Evolutionary conservation across 2,888 invertebrate genomes (phyloP), one percentile per base, ranked within the genome.

Genomic region (Seira ritae): DNA sequence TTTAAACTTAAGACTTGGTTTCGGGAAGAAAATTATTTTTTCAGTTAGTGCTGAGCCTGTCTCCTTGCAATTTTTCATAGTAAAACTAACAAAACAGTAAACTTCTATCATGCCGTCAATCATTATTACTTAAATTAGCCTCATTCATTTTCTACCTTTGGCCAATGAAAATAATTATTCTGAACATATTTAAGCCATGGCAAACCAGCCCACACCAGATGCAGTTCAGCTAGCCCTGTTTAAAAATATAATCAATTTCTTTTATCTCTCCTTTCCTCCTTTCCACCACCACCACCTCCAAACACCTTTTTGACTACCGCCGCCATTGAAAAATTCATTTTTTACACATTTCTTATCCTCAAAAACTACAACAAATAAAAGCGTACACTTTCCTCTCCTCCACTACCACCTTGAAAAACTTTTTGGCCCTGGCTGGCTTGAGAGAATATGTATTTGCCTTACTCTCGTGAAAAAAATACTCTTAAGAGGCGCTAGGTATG

Each of bases 31-130:
- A n/a, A n/a, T n/a, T n/a, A n/a, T n/a, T n/a, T n/a, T n/a, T n/a
- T n/a, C n/a, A n/a, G n/a, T n/a, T n/a, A n/a, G n/a, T n/a, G n/a
- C n/a, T n/a, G n/a, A n/a, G n/a, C n/a, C n/a, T n/a, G n/a, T n/a
- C n/a, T n/a, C n/a, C n/a, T n/a, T n/a, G n/a, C n/a, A n/a, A n/a
- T n/a, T n/a, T n/a, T n/a, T n/a, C n/a, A n/a, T n/a, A n/a, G 60
- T 60, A 6, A 60, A n/a, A 60, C 17, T n/a, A 12, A n/a, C 46
- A n/a, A 8, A 50, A 71, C 78, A 78, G 50, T 12, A 71, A 78
- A 71, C 66, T 71, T 78, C 78, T 71, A 78, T 78, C 65, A 78
- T 15, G 23, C 71, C 24, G 71, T 71, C 67, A 62, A 70, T 78
- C 78, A 78, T 22, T 37, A 71, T 69, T 66, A 17, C 17, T 20